Percentiles rank a stretch among this genome's conserved stretches.
Conservation (phyloP, 2,888 invertebrate genomes). For the Glyphotaelius pellucidus region DNA sequence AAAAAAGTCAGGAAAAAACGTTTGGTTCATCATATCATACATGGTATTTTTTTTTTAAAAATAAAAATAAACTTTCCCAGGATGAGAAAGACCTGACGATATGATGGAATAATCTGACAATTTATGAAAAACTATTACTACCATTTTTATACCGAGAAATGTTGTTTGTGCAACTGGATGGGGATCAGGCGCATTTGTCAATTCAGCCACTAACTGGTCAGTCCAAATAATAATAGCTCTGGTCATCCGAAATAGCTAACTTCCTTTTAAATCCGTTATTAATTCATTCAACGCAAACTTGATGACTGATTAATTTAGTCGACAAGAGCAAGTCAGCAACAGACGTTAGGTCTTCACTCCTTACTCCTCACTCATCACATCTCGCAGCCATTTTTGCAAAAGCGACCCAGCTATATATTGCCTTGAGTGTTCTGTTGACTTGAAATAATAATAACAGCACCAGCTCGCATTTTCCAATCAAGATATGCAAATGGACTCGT, state of each 20-base stretch:
- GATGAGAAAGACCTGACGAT: too few species aligned
- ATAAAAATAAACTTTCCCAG: too few species aligned
- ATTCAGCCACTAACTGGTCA: too few species aligned
- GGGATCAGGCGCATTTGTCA: too few species aligned
- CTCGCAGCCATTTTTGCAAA: not conserved
- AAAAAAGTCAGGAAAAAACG: too few species aligned
- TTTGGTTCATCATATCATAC: too few species aligned
- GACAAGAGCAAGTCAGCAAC: not conserved
- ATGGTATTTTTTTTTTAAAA: too few species aligned
- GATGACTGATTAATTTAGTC: not conserved
- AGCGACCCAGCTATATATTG: not conserved
- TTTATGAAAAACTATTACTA: too few species aligned
- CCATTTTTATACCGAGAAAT: too few species aligned
- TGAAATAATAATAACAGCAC: not conserved
- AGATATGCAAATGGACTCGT: conserved; percentile 56
- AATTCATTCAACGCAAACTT: not conserved
- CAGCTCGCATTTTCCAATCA: conserved; percentile 58
- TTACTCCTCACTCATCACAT: not conserved
- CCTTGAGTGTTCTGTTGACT: conserved; percentile 39
- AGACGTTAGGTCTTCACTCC: not conserved
- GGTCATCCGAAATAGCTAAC: not conserved
- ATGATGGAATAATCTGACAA: too few species aligned
- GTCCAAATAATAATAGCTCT: too few species aligned
- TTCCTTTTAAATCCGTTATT: not conserved
- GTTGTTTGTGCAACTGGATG: too few species aligned